phyloP scores from a whole-genome alignment of 2,797 vertebrate genomes.

The Tapirus indicus region DNA sequence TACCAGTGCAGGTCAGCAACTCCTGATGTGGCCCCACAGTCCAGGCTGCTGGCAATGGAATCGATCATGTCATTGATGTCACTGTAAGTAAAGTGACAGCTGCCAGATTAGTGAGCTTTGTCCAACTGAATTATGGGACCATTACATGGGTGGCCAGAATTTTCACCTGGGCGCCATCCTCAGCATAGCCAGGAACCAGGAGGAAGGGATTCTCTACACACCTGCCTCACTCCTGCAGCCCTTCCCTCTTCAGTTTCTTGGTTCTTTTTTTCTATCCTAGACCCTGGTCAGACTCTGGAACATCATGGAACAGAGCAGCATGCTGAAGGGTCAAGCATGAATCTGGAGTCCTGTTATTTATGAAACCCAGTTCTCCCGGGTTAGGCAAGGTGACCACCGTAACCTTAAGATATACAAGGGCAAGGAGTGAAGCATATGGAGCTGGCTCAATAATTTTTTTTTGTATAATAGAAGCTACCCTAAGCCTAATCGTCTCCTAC shows the following conservation, averaged over 20 bases:
- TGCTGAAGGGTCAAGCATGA: background rate
- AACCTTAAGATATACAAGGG: background rate
- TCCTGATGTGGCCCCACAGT: background rate
- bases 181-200: background rate
- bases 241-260: background rate
- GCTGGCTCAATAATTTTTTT: background rate
- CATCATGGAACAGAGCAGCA: background rate
- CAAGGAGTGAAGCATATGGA: background rate
- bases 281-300: background rate
- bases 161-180: background rate
- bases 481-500: background rate
- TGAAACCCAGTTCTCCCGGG: constrained; percentile 31
- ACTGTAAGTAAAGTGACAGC: background rate
- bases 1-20: rapidly evolving
- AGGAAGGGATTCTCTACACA: background rate
- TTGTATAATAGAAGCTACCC: background rate
- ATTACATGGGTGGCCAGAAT: background rate
- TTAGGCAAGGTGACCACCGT: background rate
- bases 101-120: background rate
- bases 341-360: background rate
- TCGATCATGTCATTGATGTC: background rate
- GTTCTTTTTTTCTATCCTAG: background rate
- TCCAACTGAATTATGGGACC: background rate
- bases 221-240: background rate
- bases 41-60: background rate